A percentile compares a stretch with the other conserved stretches of the same genome.
phyloP scores from a whole-genome alignment of 2,888 invertebrate species.

The Pandemis corylana region DNA sequence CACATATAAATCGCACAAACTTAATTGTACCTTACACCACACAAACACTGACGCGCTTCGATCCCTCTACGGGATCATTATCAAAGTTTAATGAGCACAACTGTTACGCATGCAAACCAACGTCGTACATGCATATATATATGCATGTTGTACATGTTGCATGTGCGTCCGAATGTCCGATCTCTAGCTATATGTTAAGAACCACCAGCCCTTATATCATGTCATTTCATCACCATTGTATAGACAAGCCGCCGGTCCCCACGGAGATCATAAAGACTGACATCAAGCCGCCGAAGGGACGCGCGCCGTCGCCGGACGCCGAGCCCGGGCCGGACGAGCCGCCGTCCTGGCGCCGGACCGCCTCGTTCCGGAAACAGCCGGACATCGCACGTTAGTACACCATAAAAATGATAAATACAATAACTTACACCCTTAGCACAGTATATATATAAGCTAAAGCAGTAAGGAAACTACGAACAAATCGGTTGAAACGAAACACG shows the following conservation, averaged over 20 bases:
- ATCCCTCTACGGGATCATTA: too few relatives aligned
- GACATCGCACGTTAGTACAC: constrained; percentile 67
- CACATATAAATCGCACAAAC: too few relatives aligned
- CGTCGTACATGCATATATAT: too few relatives aligned
- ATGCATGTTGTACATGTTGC: neutral
- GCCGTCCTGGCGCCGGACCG: constrained; percentile 78
- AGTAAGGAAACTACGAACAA: too few relatives aligned
- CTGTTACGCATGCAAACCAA: too few relatives aligned
- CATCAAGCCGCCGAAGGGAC: constrained; percentile 73
- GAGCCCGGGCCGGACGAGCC: constrained; percentile 64
- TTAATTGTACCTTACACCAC: too few relatives aligned
- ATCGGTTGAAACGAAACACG: too few relatives aligned
- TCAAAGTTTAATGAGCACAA: too few relatives aligned
- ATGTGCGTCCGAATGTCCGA: neutral
- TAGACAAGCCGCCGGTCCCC: constrained; percentile 68
- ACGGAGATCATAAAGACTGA: constrained; percentile 73
- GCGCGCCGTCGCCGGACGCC: constrained; percentile 70
- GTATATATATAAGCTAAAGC: too few relatives aligned
- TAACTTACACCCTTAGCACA: too few relatives aligned
- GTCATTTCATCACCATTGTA: neutral
- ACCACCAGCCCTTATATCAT: neutral
- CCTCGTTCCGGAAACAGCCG: constrained; percentile 70
- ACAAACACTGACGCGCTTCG: too few relatives aligned
- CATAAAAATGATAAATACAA: too few relatives aligned
- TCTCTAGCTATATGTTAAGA: neutral